These are phyloP conservation scores for Drosophila saltans DNA, from an alignment of 1,140 invertebrate species.

Conservation along the genomic window DNA sequence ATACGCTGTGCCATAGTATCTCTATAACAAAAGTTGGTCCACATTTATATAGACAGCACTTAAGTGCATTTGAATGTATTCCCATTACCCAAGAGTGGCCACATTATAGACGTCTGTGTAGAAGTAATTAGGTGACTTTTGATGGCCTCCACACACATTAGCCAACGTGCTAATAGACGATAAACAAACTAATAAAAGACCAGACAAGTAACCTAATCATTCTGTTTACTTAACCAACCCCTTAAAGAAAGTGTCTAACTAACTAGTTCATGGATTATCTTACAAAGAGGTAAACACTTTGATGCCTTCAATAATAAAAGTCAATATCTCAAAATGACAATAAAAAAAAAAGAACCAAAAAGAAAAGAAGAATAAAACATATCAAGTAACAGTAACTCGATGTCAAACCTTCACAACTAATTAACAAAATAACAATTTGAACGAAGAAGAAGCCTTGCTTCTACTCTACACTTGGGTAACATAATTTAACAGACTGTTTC, in stretches of 20 bases:
- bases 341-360: background rate
- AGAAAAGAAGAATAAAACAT: constrained; percentile 27
- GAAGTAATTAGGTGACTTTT: constrained; percentile 57
- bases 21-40: constrained; percentile 26
- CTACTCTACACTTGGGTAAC: constrained; percentile 26
- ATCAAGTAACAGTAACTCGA: constrained; percentile 43
- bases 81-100: constrained; percentile 24
- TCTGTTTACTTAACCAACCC: constrained; percentile 43
- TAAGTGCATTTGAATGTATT: constrained; percentile 71
- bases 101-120: constrained; percentile 33
- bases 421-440: constrained; percentile 50
- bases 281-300: constrained; percentile 39
- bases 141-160: constrained; percentile 21
- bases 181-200: constrained; percentile 50
- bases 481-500: constrained; percentile 61
- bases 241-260: background rate
- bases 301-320: constrained; percentile 45
- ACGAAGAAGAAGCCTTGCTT: constrained; percentile 10
- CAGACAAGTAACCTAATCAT: constrained; percentile 40
- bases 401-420: constrained; percentile 42
- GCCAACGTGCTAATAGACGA: constrained; percentile 42
- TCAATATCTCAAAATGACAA: constrained; percentile 14
- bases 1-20: constrained; percentile 36
- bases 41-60: constrained; percentile 60
- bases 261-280: constrained; percentile 38